phyloP scores from a whole-genome alignment of 2,888 invertebrate genomes.

The Globia sparganii region DNA sequence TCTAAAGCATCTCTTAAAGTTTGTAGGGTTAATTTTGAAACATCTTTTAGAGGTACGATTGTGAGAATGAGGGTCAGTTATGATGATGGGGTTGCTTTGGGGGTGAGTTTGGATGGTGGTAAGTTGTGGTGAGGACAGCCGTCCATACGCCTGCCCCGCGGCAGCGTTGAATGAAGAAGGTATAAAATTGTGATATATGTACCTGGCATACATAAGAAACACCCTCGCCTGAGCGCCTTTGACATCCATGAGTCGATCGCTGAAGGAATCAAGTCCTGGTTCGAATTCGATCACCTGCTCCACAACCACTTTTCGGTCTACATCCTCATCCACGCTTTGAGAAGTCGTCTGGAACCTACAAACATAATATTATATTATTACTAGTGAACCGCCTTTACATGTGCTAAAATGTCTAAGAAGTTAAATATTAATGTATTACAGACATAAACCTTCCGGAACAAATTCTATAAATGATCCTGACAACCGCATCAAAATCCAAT shows the following conservation, averaged over 20 bases:
- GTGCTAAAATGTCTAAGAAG: not conserved
- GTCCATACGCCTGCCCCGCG: not conserved
- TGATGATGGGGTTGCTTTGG: not conserved
- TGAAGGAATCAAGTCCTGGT: constrained; percentile 96
- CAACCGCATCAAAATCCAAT: not conserved
- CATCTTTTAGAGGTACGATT: too few relatives aligned
- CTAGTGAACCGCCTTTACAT: not conserved
- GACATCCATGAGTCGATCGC: constrained; percentile 94
- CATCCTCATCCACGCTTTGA: constrained; percentile 97
- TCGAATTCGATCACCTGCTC: constrained; percentile 98
- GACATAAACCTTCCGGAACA: not conserved
- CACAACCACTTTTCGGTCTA: constrained; percentile 97
- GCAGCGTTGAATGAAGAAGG: not conserved
- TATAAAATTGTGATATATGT: constrained; percentile 78
- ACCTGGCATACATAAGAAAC: constrained; percentile 98
- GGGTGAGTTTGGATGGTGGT: not conserved
- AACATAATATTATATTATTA: constrained; percentile 6
- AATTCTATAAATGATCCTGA: not conserved
- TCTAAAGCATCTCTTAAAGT: too few relatives aligned
- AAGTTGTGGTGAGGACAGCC: not conserved
- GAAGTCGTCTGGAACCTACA: constrained; percentile 96
- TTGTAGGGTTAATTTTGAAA: too few relatives aligned
- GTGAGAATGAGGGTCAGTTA: not conserved
- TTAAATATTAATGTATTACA: not conserved
- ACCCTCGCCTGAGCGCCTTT: constrained; percentile 97